Evolutionary conservation across 2,797 vertebrate species (phyloP), one percentile per base, ranked within the genome.

Genomic region (Lagorchestes hirsutus): DNA sequence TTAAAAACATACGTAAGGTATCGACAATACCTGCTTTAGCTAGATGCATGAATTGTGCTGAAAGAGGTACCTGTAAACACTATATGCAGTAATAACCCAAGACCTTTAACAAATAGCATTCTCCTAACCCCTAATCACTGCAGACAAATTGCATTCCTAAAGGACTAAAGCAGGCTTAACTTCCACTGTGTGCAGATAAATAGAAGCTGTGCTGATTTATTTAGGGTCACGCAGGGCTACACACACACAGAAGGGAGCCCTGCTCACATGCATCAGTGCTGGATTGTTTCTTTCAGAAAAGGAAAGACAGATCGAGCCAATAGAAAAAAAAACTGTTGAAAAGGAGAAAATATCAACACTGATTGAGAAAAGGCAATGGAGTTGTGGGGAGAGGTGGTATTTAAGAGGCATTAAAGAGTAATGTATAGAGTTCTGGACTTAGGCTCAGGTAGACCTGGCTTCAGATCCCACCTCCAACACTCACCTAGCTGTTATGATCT

Each of bases 101-200:
- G 74, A 82, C 74, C 74, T 82, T 82, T 82, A 82, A 40, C 74
- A 82, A 82, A 82, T 27, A 82, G 74, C 40, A 82, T 82, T 82
- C 40, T 46, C 22, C 40, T 82, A 82, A 82, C 22, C 40, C 9
- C 74, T 82, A 46, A 82, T 82, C 74, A 82, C 74, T 82, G 40
- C 40, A 82, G 74, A 82, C 74, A 82, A 82, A 82, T 46, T 82
- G 74, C 74, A 82, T 46, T 82, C 74, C 74, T 82, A 82, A 46
- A 82, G 40, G 40, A 46, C 74, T 82, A 82, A 82, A 82, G 18
- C 40, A 82, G 74, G 40, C 40, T 82, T 82, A 46, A 40, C 74
- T 82, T 82, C 40, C 40, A 82, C 74, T 82, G 74, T 82, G 74
- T 46, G 40, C 40, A 82, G 74, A 82, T 82, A 82, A 82, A 46